Percentiles rank a stretch among this genome's conserved stretches.
Evolutionary conservation across 2,888 invertebrate genomes (phyloP).

Genomic region (Anticlea derivata): DNA sequence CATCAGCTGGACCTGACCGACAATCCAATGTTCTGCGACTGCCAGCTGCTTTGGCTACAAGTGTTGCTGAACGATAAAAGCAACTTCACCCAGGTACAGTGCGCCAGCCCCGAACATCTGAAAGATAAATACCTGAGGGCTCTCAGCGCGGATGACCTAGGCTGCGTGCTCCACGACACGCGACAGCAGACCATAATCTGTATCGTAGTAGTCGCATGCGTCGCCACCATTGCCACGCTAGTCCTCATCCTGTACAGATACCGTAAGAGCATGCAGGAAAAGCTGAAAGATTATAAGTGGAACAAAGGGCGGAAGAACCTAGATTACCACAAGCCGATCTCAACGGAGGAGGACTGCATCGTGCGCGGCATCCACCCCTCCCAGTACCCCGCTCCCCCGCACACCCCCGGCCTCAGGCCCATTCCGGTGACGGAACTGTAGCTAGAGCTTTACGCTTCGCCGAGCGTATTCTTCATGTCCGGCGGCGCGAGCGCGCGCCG

Average conservation of each 20-base stretch:
- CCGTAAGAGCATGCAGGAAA: conserved; percentile 91
- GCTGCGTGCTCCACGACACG: conserved; percentile 91
- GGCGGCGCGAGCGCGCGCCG: conserved; percentile 82
- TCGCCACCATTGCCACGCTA: conserved; percentile 88
- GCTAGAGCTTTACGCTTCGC: conserved; percentile 97
- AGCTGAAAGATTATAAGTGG: conserved; percentile 92
- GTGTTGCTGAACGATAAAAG: conserved; percentile 87
- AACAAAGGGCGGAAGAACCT: conserved; percentile 92
- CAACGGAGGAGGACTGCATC: conserved; percentile 92
- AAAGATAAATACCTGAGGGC: conserved; percentile 87
- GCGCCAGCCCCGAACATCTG: conserved; percentile 88
- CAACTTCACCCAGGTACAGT: conserved; percentile 88
- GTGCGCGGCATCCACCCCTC: conserved; percentile 86
- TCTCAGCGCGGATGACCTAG: conserved; percentile 90
- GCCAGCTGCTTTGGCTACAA: conserved; percentile 91
- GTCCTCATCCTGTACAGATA: conserved; percentile 91
- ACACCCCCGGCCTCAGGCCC: conserved; percentile 83
- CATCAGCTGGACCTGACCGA: conserved; percentile 90
- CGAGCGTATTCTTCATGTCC: conserved; percentile 90
- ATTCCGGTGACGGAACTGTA: conserved; percentile 97
- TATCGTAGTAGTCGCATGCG: conserved; percentile 88
- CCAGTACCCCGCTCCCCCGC: conserved; percentile 78
- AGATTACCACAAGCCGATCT: conserved; percentile 95
- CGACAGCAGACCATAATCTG: conserved; percentile 92
- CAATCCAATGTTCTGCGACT: conserved; percentile 92